Base-by-base conservation (phyloP, 2,113 vertebrate genomes). In the Ophthalmolycus amberensis region DNA sequence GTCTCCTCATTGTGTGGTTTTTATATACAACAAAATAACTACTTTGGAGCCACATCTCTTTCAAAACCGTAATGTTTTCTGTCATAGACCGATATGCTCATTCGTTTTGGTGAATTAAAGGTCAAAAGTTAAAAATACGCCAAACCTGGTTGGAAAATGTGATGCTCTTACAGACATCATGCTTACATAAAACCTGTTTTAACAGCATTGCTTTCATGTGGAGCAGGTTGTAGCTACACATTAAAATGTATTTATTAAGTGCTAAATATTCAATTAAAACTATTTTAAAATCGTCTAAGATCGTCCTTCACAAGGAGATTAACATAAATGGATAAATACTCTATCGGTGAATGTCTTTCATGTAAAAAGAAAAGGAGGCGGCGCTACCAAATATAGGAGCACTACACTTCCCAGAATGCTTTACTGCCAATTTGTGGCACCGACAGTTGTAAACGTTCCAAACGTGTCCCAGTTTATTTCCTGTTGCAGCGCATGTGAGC, bases 1-100 rank as follows among this genome's bases (percentile, higher is more conserved):
- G 18, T 29, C 32, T 18, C 9, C 46, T 27, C 29, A 66, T 14
- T 18, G 2, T 29, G 75, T 77, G 50, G n/a, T 22, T 20, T 80
- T 78, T 89, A 89, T 74, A 48, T 86, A 85, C 81, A 86, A 74
- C 2, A 40, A 68, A 71, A 69, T 3, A 52, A 56, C 66, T 48
- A 59, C n/a, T 44, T 66, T 32, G 50, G 38, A 77, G 66, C 59
- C 46, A 32, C 15, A 54, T 40, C 66, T 9, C 14, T 64, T 52
- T 52, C 6, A 2, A 52, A 52, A 22, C 0, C 7, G 22, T n/a
- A 9, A 54, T 4, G 20, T 54, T 54, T n/a, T 9, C 50, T 7
- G 8, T n/a, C 50, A 10, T n/a, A 54, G 10, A n/a, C 20, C 20
- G 14, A 54, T 6, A 6, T 6, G 46, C 6, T 18, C 6, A 1